Percentiles rank a stretch among this genome's conserved stretches.
phyloP scores from a whole-genome alignment of 2,888 invertebrate species.

The Stomorhina lunata region DNA sequence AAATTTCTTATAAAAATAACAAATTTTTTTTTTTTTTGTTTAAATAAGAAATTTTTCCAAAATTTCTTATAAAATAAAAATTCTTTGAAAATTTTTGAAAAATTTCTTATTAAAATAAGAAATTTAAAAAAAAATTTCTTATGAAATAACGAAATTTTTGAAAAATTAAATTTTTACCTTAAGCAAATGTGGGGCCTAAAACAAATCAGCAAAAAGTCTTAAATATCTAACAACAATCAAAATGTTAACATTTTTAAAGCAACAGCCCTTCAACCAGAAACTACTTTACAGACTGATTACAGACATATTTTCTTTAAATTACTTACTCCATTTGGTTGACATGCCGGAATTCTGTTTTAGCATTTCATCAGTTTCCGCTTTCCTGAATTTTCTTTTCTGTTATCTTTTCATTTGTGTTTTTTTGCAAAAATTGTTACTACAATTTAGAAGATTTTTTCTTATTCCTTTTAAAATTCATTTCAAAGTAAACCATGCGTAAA shows the following conservation, averaged over 20 bases:
- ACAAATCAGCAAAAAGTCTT: too few relatives aligned
- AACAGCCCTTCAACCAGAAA: neutral
- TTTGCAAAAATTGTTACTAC: neutral
- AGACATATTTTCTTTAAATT: neutral
- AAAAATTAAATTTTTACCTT: too few relatives aligned
- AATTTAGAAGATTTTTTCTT: neutral
- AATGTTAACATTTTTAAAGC: neutral
- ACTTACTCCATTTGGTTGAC: neutral
- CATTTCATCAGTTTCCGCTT: neutral
- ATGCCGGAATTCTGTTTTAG: neutral
- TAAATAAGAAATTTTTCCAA: too few relatives aligned
- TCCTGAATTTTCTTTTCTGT: neutral
- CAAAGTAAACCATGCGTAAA: neutral
- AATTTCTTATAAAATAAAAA: too few relatives aligned
- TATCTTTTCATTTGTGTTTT: neutral
- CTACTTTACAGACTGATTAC: neutral
- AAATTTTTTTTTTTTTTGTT: too few relatives aligned
- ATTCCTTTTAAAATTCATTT: neutral
- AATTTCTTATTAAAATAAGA: too few relatives aligned
- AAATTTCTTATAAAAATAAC: too few relatives aligned
- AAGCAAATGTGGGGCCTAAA: too few relatives aligned
- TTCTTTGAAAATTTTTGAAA: too few relatives aligned
- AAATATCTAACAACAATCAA: neutral
- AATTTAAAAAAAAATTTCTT: too few relatives aligned
- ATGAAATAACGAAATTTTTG: too few relatives aligned